Percentiles rank a stretch among this genome's conserved stretches.
phyloP scores from a whole-genome alignment of 2,888 invertebrate species.

The Cephus spinipes region DNA sequence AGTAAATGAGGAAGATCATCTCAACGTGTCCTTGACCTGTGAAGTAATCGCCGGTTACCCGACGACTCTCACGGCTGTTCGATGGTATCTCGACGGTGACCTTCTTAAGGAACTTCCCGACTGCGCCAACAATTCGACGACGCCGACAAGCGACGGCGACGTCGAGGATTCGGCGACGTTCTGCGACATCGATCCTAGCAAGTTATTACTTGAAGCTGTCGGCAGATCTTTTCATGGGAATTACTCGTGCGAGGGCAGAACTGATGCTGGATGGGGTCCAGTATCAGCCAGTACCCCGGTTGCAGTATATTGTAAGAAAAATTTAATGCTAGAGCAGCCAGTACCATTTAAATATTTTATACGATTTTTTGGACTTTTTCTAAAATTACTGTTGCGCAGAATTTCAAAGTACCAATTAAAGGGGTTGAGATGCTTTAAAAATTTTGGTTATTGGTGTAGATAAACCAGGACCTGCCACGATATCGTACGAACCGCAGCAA shows the following conservation, averaged over 20 bases:
- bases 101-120: conserved; percentile 87
- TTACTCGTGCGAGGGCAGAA: conserved; percentile 92
- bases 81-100: conserved; percentile 89
- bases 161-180: conserved; percentile 69
- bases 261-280: conserved; percentile 89
- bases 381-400: neutral
- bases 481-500: conserved; percentile 79
- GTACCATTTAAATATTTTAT: conserved; percentile 6
- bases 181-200: conserved; percentile 88
- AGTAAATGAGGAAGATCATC: conserved; percentile 81
- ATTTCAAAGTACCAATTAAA: neutral
- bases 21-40: conserved; percentile 86
- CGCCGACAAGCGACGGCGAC: conserved; percentile 33
- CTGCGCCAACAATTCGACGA: conserved; percentile 71
- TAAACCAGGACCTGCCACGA: conserved; percentile 85
- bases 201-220: conserved; percentile 86
- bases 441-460: conserved; percentile 67
- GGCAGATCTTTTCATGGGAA: conserved; percentile 91
- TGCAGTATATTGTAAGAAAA: conserved; percentile 80
- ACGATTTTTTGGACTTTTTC: neutral
- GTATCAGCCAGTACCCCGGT: conserved; percentile 83
- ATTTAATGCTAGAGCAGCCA: neutral
- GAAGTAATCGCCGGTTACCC: conserved; percentile 87
- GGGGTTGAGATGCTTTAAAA: neutral
- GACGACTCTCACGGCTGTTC: conserved; percentile 76